Evolutionary conservation across 1,140 invertebrate species (phyloP).

Genomic region (Colletes latitarsis): DNA sequence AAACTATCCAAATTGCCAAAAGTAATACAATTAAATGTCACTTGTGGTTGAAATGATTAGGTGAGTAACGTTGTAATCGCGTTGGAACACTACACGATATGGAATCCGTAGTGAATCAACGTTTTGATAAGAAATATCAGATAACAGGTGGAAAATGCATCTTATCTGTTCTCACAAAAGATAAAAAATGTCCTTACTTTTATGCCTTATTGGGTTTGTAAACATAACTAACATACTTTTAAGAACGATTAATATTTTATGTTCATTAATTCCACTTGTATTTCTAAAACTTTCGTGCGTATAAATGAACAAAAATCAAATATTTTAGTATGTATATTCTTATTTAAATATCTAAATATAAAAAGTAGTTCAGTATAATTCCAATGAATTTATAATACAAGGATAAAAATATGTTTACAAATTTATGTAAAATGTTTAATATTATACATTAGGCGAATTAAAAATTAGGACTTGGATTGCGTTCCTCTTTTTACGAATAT

Average conservation of each 20-base stretch:
- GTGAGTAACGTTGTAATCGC: slow-evolving; percentile 1
- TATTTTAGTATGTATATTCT: background rate
- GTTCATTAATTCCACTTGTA: background rate
- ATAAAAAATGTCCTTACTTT: slow-evolving; percentile 45
- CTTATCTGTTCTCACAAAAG: slow-evolving; percentile 60
- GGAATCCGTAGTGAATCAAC: slow-evolving; percentile 59
- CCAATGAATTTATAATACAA: slow-evolving; percentile 27
- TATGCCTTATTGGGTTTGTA: background rate
- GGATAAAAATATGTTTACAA: slow-evolving; percentile 31
- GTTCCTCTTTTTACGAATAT: background rate
- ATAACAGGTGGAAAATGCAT: slow-evolving; percentile 57
- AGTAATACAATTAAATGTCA: background rate
- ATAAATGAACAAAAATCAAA: background rate
- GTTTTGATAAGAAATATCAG: slow-evolving; percentile 54
- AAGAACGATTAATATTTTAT: background rate
- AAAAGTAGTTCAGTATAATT: slow-evolving; percentile 8
- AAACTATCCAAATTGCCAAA: background rate
- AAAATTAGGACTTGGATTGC: background rate
- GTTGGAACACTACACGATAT: background rate
- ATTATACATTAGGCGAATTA: slow-evolving; percentile 1
- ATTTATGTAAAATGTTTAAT: slow-evolving; percentile 29
- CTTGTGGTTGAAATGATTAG: background rate
- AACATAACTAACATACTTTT: background rate
- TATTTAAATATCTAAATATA: slow-evolving; percentile 3
- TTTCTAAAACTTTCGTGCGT: background rate